Percentiles rank a stretch among this genome's conserved stretches.
phyloP scores from a whole-genome alignment of 2,888 invertebrate genomes.

The Molanna angustata region DNA sequence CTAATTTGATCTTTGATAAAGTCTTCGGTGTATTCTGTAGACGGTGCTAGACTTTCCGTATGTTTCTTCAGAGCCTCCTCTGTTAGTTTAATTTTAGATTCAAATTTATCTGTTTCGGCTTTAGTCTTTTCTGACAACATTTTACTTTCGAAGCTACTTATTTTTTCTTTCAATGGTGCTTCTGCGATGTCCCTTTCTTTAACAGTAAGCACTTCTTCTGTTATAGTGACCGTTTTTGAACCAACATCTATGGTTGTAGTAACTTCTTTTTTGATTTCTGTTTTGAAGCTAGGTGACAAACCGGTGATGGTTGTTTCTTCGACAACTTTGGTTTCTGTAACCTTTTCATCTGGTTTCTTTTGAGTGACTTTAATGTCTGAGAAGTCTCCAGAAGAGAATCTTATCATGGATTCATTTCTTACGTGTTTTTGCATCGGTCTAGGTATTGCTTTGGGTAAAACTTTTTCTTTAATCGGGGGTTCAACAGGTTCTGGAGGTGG shows the following conservation, averaged over 20 bases:
- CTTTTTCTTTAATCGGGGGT: constrained; percentile 29
- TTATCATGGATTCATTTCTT: constrained; percentile 53
- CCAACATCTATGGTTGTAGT: constrained; percentile 36
- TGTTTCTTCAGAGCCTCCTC: constrained; percentile 55
- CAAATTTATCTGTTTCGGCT: constrained; percentile 43
- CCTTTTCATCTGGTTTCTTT: constrained; percentile 52
- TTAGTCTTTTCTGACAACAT: constrained; percentile 44
- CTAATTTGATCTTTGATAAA: constrained; percentile 49
- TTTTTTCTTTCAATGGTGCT: constrained; percentile 48
- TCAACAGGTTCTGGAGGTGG: constrained; percentile 9
- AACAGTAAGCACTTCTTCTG: constrained; percentile 47
- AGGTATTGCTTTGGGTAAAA: constrained; percentile 40
- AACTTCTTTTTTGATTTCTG: constrained; percentile 50
- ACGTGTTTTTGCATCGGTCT: constrained; percentile 54
- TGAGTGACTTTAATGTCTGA: constrained; percentile 53
- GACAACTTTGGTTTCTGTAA: constrained; percentile 41
- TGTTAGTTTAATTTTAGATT: constrained; percentile 47
- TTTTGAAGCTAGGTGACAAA: constrained; percentile 51
- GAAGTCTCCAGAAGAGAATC: constrained; percentile 54
- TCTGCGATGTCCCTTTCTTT: constrained; percentile 53
- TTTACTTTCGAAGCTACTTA: constrained; percentile 51
- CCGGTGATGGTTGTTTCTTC: constrained; percentile 50
- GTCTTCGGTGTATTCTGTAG: constrained; percentile 52
- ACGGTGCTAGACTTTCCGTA: constrained; percentile 51
- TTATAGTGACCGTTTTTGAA: constrained; percentile 39